Evolutionary conservation across 1,140 invertebrate species (phyloP), one percentile per base, ranked within the genome.

Genomic region (Heliconius melpomene): DNA sequence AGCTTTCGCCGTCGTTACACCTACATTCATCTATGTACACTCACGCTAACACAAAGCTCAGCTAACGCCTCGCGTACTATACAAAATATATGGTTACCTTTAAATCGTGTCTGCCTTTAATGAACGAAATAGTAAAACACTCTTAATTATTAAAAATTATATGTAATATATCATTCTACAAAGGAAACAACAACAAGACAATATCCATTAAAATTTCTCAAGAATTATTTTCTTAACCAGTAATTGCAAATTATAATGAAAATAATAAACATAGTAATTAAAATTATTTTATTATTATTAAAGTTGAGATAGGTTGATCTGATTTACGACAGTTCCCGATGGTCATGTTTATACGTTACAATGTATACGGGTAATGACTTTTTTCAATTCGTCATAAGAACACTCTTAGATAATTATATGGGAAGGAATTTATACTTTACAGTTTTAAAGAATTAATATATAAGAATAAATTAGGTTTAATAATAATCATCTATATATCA

Each of bases 221-320:
- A 29, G 11, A 66, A 8, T 66, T 29, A 66, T 66, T 29, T 66
- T 26, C 57, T 66, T 66, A 57, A 57, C 20, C 7, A 23, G 54
- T 57, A 2, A 20, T 57, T 57, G 54, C n/a, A 23, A 57, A 11
- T 23, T 60, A 13, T 26, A 26, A 29, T 66, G 23, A 66, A n/a
- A 66, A 66, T 66, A 23, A 66, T 66, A 66, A 66, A 66, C 11
- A 26, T 66, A 26, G 57, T 26, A 23, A 66, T 66, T 66, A 66
- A 3, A 66, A n/a, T 66, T 13, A 66, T 66, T 66, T 26, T 26
- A 66, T 66, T 29, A 66, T 26, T 66, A 66, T 66, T 66, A 26
- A 66, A 26, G 23, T 66, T 66, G n/a, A 29, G 23, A 66, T 26
- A 66, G 57, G 11, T n/a, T 66, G 8, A 26, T 66, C 57, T 66